Evolutionary conservation across 1,140 invertebrate genomes (phyloP).

Genomic region (Mylabris phalerata): DNA sequence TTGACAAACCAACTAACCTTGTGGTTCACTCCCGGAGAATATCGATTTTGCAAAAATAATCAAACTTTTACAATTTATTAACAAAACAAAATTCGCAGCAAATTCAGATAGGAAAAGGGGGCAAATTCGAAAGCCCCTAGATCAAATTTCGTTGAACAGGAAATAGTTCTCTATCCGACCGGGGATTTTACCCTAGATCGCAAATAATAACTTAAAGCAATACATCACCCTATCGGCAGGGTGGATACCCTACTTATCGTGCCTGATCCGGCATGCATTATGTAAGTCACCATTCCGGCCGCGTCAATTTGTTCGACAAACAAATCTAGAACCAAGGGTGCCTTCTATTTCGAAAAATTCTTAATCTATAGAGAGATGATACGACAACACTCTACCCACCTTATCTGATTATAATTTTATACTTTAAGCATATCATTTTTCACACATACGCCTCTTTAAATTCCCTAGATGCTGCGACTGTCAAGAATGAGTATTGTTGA

Average conservation of each 20-base stretch:
- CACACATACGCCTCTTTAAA: neutral
- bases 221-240: conserved; percentile 19
- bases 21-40: too few relatives aligned
- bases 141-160: too few relatives aligned
- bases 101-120: too few relatives aligned
- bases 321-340: conserved; percentile 7
- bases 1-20: too few relatives aligned
- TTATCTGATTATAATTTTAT: conserved; percentile 1
- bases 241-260: conserved; percentile 11
- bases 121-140: too few relatives aligned
- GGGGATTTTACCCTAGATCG: neutral
- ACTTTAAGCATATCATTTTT: conserved; percentile 5
- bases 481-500: conserved; percentile 3
- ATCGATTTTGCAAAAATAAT: too few relatives aligned
- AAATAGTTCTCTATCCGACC: too few relatives aligned
- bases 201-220: conserved; percentile 18
- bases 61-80: too few relatives aligned
- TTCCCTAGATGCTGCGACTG: conserved; percentile 1
- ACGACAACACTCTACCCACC: neutral
- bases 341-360: neutral
- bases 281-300: conserved; percentile 21
- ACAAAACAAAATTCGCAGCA: too few relatives aligned
- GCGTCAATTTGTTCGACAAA: conserved; percentile 19
- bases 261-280: conserved; percentile 24
- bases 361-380: neutral